Percentiles rank a stretch among this genome's conserved stretches.
Conservation (phyloP, 2,888 invertebrate genomes). For the Morpho achilles region DNA sequence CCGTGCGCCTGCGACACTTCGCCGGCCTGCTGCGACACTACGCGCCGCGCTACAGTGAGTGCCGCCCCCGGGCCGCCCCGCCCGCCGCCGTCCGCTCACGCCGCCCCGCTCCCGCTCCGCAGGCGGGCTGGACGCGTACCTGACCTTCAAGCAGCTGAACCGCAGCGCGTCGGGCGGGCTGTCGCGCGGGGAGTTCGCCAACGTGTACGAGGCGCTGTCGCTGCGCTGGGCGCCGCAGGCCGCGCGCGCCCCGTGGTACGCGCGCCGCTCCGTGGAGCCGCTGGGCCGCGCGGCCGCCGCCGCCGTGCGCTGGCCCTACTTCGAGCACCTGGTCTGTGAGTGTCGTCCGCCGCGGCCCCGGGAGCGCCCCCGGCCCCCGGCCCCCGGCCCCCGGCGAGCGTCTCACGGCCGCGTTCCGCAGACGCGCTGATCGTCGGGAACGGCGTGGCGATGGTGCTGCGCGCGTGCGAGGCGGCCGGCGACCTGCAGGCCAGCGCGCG, state of each 20-base stretch:
- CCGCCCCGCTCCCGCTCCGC: constrained; percentile 10
- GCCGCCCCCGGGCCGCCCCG: background rate
- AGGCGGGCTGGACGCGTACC: constrained; percentile 85
- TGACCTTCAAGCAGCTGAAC: constrained; percentile 90
- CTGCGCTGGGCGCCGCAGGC: constrained; percentile 87
- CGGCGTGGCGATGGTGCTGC: constrained; percentile 85
- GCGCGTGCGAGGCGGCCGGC: constrained; percentile 82
- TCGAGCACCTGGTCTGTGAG: constrained; percentile 86
- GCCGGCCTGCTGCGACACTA: constrained; percentile 89
- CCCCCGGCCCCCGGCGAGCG: background rate
- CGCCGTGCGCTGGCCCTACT: constrained; percentile 85
- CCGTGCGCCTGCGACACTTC: constrained; percentile 86
- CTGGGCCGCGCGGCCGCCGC: constrained; percentile 80
- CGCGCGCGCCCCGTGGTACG: constrained; percentile 85
- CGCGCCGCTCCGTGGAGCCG: constrained; percentile 76
- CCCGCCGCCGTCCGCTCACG: too few species aligned
- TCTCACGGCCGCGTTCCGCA: constrained; percentile 47
- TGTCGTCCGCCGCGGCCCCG: constrained; percentile 26
- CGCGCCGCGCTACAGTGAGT: constrained; percentile 81
- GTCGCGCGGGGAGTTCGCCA: constrained; percentile 84
- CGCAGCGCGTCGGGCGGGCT: constrained; percentile 82
- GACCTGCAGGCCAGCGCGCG: constrained; percentile 80
- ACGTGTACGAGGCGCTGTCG: constrained; percentile 81
- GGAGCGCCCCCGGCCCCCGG: background rate
- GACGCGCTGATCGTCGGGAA: constrained; percentile 86